These are phyloP conservation scores for Myiothlypis chrysogaster DNA, from an alignment of 2,797 vertebrate species.

Conservation along the genomic window DNA sequence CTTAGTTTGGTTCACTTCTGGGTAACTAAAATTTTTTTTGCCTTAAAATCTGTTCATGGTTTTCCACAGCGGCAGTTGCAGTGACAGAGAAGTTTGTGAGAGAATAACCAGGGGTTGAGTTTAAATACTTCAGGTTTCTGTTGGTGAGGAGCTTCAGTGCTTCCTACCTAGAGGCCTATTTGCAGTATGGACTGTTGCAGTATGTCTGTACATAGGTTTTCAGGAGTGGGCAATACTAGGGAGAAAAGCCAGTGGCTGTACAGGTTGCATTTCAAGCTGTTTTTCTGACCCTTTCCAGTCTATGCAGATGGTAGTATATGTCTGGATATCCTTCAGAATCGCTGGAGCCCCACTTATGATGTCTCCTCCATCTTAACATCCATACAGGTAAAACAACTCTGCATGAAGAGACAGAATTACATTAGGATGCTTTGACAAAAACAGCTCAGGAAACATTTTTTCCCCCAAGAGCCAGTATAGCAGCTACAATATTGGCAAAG, in stretches of 20 bases:
- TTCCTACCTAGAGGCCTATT: not conserved
- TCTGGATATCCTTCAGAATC: conserved; percentile 99
- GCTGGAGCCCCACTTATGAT: conserved; percentile 99
- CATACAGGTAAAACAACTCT: conserved; percentile 88
- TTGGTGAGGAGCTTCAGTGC: not conserved
- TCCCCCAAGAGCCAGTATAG: not conserved
- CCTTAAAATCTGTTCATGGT: not conserved
- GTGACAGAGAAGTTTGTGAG: not conserved
- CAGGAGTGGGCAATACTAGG: not conserved
- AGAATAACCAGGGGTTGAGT: not conserved
- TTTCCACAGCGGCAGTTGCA: not conserved
- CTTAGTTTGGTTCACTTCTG: not conserved
- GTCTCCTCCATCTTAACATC: conserved; percentile 99
- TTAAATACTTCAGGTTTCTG: not conserved
- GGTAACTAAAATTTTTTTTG: not conserved
- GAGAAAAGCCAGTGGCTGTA: not conserved
- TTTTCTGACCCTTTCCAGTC: conserved; percentile 76
- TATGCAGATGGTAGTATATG: conserved; percentile 99
- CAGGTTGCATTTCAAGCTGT: not conserved
- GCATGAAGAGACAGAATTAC: not conserved
- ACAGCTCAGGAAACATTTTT: not conserved
- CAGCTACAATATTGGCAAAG: accelerated
- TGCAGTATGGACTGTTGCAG: not conserved
- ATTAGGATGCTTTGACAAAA: not conserved
- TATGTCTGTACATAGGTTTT: not conserved